Evolutionary conservation across 2,113 vertebrate species (phyloP), one percentile per base, ranked within the genome.

Genomic region (Microcebus griseorufus): DNA sequence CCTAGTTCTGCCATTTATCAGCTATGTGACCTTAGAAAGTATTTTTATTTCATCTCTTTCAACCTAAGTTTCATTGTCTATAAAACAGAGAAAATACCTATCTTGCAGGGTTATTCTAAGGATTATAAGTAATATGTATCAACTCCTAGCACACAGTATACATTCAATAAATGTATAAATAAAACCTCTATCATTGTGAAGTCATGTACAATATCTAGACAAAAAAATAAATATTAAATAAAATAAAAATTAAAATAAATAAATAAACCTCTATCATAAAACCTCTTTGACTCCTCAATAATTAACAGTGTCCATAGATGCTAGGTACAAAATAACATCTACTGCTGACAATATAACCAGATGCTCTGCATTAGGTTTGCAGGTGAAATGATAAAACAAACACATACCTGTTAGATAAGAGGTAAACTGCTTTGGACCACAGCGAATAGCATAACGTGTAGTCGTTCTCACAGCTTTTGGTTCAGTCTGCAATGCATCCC

Each of bases 341-440:
- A 79, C 4, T 82, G 34, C 34, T 95, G 88, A 93, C 14, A 84
- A 69, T 53, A 73, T 88, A 88, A 80, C 7, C 29, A 37, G 8
- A 67, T 29, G 64, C 22, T 95, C 79, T 23, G n/a, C 86, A 69
- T 48, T 82, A 87, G 5, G 65, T 53, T 72, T 82, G 10, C 20
- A 73, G 37, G 27, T 64, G 53, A 79, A 90, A 96, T 29, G n/a
- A 55, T 29, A 96, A 92, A 76, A 95, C 39, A 95, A 48, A 95
- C 65, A 37, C 22, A 78, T 98, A 99, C 99, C 99, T 99, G 99
- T 99, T 53, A 99, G 97, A 93, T 99, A 99, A 0, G 99, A 99
- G 34, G 99, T 98, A 75, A 99, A 99, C 95, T 99, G 99, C 97
- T 99, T 99, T 17, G 99, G 99, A 65, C 99, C 99, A 95, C 99